Percentiles rank a stretch among this genome's conserved stretches.
phyloP scores from a whole-genome alignment of 2,888 invertebrate species.

The Aspidiotus destructor region DNA sequence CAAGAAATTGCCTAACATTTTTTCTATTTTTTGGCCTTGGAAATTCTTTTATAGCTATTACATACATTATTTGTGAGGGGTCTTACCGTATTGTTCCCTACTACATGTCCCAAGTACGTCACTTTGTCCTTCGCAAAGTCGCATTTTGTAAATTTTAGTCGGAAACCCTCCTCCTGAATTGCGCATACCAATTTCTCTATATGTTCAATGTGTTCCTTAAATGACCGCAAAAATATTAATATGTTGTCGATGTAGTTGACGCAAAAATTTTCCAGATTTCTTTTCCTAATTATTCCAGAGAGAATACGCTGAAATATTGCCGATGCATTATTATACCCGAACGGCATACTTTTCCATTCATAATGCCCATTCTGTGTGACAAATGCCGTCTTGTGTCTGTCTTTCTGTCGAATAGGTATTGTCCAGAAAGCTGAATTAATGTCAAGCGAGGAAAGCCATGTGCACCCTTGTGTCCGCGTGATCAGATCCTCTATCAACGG shows the following conservation, averaged over 20 bases:
- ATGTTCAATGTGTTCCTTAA: constrained; percentile 36
- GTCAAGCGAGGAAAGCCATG: constrained; percentile 40
- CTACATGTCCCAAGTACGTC: constrained; percentile 26
- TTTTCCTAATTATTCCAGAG: neutral
- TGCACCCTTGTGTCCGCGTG: constrained; percentile 38
- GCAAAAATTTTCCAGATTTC: neutral
- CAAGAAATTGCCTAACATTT: constrained; percentile 25
- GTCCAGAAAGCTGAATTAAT: constrained; percentile 42
- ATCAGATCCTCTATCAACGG: constrained; percentile 23
- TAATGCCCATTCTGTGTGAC: too few relatives aligned
- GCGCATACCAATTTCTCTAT: constrained; percentile 35
- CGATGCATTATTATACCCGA: constrained; percentile 21
- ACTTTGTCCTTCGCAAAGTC: constrained; percentile 13
- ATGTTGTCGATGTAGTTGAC: too few relatives aligned
- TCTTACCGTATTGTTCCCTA: constrained; percentile 22
- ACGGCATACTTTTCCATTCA: constrained; percentile 10
- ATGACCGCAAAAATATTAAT: constrained; percentile 35
- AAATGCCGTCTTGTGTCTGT: constrained; percentile 24
- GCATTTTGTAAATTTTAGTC: constrained; percentile 24
- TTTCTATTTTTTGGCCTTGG: constrained; percentile 22
- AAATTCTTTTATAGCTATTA: constrained; percentile 25
- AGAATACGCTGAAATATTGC: neutral
- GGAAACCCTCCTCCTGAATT: too few relatives aligned
- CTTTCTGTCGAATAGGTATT: constrained; percentile 24
- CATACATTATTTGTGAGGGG: constrained; percentile 26